Conservation (phyloP, 2,888 invertebrate species). For the Andricus quercusramuli region DNA sequence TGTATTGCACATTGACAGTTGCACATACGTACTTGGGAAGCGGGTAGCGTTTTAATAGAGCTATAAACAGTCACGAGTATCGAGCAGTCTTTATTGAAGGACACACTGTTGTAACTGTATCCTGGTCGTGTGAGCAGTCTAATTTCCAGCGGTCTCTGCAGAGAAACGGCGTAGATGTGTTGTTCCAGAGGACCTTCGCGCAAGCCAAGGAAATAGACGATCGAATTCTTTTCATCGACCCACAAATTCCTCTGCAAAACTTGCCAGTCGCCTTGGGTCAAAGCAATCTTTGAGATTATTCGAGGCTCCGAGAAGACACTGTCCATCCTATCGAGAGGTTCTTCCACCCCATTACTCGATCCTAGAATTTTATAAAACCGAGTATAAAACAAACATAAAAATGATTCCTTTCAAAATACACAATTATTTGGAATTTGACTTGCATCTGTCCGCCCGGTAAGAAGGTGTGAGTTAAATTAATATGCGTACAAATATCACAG, state of each 20-base stretch:
- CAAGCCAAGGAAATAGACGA: constrained; percentile 95
- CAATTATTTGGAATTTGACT: constrained; percentile 22
- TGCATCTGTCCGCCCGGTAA: too few species aligned
- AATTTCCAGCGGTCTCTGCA: constrained; percentile 86
- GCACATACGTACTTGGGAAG: constrained; percentile 81
- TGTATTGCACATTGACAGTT: too few species aligned
- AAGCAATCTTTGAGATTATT: constrained; percentile 85
- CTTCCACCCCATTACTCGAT: constrained; percentile 81
- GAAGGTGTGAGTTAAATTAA: too few species aligned
- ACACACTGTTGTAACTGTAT: constrained; percentile 86
- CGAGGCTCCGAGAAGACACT: constrained; percentile 82
- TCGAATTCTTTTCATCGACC: constrained; percentile 88
- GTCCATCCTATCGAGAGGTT: constrained; percentile 80
- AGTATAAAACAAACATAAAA: not conserved
- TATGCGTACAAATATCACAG: too few species aligned
- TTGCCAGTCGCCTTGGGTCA: constrained; percentile 97
- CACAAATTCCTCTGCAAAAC: constrained; percentile 91
- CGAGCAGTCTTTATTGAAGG: constrained; percentile 84
- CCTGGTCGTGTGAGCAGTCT: constrained; percentile 90
- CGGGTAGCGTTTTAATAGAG: constrained; percentile 89
- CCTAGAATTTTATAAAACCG: constrained; percentile 71
- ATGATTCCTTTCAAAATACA: not conserved
- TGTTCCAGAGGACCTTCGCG: constrained; percentile 95
- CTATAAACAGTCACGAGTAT: constrained; percentile 91
- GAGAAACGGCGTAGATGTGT: constrained; percentile 92